Evolutionary conservation across 1,140 invertebrate species (phyloP), one percentile per base, ranked within the genome.

Genomic region (Antheraea mylitta): DNA sequence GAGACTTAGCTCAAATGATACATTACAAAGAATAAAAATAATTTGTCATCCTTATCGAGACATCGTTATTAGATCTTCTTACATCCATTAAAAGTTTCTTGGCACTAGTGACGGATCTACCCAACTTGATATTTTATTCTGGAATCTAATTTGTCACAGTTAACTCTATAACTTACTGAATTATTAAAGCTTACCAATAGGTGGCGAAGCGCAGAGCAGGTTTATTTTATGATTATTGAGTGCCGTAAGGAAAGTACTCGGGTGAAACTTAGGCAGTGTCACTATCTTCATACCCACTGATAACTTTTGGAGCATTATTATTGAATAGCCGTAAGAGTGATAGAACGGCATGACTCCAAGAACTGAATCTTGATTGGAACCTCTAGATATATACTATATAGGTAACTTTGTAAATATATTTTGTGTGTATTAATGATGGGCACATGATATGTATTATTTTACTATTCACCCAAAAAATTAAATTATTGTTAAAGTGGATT

Each of bases 291-390:
- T 84, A 0, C 97, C 97, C 16, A 91, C 71, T 0, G 89, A 74
- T 71, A 98, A 80, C 67, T 93, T 92, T 63, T 93, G 91, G 1
- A 96, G 68, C 81, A 95, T 87, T 1, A 95, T 76, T 0, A 87
- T 82, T 18, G 93, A 95, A 70, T 98, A 93, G 0, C 97, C 97
- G 83, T 97, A 98, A 72, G 97, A 97, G 81, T 99, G 98, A 80
- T 96, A 99, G 82, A 98, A 96, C 3, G 98, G 98, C 42, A 99
- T 83, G 1, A 98, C 91, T 0, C 88, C 87, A 0, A 95, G 94
- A 0, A 95, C 73, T 0, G 94, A 90, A 53, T 95, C 93, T 81
- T 95, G 95, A 73, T 92, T 79, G 0, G 81, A 53, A 53, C 45
- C 45, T 48, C 3, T 13, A n/a, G 13, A 48, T 9, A 48, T 48